Evolutionary conservation across 2,888 invertebrate genomes (phyloP).

Genomic region (Rhagonycha fulva): DNA sequence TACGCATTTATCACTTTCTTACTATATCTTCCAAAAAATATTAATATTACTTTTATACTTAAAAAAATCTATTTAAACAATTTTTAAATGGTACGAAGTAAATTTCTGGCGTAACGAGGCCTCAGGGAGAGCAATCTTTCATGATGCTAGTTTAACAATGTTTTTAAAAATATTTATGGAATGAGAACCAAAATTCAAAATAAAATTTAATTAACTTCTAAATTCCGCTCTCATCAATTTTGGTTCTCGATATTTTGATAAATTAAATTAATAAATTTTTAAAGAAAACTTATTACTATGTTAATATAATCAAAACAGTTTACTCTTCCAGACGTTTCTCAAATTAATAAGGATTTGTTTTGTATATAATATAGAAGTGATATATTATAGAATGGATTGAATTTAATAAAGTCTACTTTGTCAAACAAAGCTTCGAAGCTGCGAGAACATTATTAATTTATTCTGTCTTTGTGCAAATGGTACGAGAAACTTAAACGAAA

Average conservation of each 20-base stretch:
- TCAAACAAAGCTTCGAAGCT: slow-evolving; percentile 17
- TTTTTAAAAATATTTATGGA: not conserved
- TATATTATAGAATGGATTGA: slow-evolving; percentile 17
- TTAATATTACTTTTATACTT: not conserved
- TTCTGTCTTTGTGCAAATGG: slow-evolving; percentile 17
- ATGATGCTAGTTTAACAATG: not conserved
- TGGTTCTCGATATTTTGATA: not conserved
- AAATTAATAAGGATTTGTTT: slow-evolving; percentile 18
- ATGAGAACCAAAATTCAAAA: not conserved
- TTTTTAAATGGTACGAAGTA: not conserved
- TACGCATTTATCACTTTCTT: not conserved
- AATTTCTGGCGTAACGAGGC: not conserved
- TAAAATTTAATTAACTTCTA: not conserved
- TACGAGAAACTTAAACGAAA: slow-evolving; percentile 16
- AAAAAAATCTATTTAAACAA: not conserved
- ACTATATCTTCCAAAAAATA: not conserved
- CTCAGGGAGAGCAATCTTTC: not conserved
- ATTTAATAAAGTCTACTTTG: slow-evolving; percentile 23
- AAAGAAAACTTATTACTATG: not conserved
- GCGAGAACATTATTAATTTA: slow-evolving; percentile 20
- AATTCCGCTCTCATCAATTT: not conserved
- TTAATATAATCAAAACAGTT: not conserved
- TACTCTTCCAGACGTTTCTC: slow-evolving; percentile 5
- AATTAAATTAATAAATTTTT: not conserved
- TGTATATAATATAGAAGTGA: slow-evolving; percentile 11